Evolutionary conservation across 1,140 invertebrate genomes (phyloP).

Genomic region (Drosophila asahinai): DNA sequence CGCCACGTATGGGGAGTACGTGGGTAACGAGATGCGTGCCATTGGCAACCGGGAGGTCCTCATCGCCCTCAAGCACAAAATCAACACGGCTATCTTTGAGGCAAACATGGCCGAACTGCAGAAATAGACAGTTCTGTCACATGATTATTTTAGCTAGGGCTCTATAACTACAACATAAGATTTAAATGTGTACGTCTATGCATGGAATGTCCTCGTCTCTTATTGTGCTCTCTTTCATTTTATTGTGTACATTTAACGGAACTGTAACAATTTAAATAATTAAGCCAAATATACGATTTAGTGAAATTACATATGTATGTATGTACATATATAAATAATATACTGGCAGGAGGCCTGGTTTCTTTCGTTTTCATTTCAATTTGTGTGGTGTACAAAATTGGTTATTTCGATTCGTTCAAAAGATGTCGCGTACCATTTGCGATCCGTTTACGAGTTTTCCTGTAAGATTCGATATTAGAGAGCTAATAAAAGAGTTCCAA

Average conservation of each 20-base stretch:
- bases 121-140: slow-evolving; percentile 54
- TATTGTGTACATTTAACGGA: slow-evolving; percentile 62
- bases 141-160: slow-evolving; percentile 26
- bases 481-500: slow-evolving; percentile 51
- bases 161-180: slow-evolving; percentile 62
- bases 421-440: slow-evolving; percentile 55
- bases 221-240: slow-evolving; percentile 46
- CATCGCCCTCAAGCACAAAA: slow-evolving; percentile 81
- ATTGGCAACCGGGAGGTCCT: slow-evolving; percentile 74
- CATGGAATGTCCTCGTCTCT: slow-evolving; percentile 27
- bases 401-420: slow-evolving; percentile 24
- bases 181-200: slow-evolving; percentile 47
- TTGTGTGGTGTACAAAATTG: background rate
- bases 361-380: background rate
- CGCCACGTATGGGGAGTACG: slow-evolving; percentile 79
- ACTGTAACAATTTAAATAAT: slow-evolving; percentile 67
- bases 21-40: slow-evolving; percentile 81
- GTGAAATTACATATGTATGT: slow-evolving; percentile 41
- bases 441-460: slow-evolving; percentile 64
- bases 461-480: slow-evolving; percentile 56
- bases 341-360: slow-evolving; percentile 11
- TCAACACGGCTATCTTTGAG: slow-evolving; percentile 84
- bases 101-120: slow-evolving; percentile 82
- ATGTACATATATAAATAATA: background rate
- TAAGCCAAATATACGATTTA: slow-evolving; percentile 78